A percentile compares a stretch with the other conserved stretches of the same genome.
phyloP scores from a whole-genome alignment of 2,113 vertebrate species.

The Caretta caretta region DNA sequence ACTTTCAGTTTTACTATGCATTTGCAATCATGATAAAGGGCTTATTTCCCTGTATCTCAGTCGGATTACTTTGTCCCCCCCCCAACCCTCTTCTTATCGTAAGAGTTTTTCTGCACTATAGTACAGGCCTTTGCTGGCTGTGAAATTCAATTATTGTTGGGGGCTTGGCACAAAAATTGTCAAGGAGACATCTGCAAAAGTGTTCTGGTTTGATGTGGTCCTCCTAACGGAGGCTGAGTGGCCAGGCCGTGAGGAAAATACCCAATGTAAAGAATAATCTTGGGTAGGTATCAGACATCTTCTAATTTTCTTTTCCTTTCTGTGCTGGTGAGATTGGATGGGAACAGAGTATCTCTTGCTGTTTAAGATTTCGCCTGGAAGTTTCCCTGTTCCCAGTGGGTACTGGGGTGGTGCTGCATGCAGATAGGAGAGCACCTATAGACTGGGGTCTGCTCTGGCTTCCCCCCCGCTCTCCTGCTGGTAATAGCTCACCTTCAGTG shows the following conservation, averaged over 20 bases:
- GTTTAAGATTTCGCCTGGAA: neutral
- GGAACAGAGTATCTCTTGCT: neutral
- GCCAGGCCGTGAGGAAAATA: neutral
- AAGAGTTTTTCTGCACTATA: neutral
- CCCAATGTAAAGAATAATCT: neutral
- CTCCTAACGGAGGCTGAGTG: neutral
- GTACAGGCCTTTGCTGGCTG: neutral
- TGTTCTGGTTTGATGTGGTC: neutral
- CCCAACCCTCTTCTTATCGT: neutral
- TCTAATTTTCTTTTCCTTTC: neutral
- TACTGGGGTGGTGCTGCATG: neutral
- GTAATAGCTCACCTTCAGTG: too few relatives aligned
- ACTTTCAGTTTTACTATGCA: accelerated
- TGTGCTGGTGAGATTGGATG: too few relatives aligned
- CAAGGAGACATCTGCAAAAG: neutral
- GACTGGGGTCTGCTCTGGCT: neutral
- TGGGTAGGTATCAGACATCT: neutral
- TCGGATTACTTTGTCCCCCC: neutral
- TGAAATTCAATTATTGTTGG: neutral
- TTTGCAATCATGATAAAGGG: neutral
- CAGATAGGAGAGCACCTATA: neutral
- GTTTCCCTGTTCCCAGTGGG: neutral
- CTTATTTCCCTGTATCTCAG: neutral
- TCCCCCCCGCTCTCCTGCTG: too few relatives aligned
- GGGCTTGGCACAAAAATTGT: neutral